Evolutionary conservation across 2,113 vertebrate species (phyloP).

Genomic region (Psittacara wagleri): DNA sequence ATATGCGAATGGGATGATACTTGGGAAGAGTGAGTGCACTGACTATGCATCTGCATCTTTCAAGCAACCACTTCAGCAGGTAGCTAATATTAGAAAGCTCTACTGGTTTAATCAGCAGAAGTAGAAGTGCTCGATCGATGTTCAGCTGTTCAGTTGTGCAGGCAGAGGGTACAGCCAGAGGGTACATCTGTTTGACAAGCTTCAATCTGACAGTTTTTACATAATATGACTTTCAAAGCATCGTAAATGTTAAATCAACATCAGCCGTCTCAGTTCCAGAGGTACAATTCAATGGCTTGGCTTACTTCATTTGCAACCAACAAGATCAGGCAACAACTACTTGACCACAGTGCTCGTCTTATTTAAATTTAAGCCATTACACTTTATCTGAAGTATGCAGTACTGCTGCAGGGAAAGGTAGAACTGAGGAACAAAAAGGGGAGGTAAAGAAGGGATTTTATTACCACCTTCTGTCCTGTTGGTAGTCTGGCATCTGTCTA

Average conservation of each 20-base stretch:
- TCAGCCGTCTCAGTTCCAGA: background rate
- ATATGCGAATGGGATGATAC: background rate
- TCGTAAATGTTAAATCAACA: background rate
- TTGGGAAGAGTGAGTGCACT: background rate
- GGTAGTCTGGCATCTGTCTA: background rate
- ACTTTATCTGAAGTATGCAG: background rate
- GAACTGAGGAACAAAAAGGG: background rate
- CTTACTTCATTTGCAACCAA: background rate
- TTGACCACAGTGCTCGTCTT: background rate
- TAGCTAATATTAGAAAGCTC: background rate
- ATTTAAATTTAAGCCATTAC: background rate
- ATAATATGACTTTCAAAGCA: background rate
- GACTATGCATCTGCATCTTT: background rate
- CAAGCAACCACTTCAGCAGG: background rate
- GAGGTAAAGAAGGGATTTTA: background rate
- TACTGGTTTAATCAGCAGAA: background rate
- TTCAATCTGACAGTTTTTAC: background rate
- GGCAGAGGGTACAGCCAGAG: background rate
- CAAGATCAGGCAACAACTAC: background rate
- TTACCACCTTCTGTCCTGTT: background rate
- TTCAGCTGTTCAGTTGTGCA: background rate
- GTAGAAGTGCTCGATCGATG: background rate
- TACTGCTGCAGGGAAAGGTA: background rate
- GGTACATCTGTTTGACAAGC: background rate
- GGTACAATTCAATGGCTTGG: background rate